Base-by-base conservation (phyloP, 2,797 vertebrate species). In the Okamejei kenojei region DNA sequence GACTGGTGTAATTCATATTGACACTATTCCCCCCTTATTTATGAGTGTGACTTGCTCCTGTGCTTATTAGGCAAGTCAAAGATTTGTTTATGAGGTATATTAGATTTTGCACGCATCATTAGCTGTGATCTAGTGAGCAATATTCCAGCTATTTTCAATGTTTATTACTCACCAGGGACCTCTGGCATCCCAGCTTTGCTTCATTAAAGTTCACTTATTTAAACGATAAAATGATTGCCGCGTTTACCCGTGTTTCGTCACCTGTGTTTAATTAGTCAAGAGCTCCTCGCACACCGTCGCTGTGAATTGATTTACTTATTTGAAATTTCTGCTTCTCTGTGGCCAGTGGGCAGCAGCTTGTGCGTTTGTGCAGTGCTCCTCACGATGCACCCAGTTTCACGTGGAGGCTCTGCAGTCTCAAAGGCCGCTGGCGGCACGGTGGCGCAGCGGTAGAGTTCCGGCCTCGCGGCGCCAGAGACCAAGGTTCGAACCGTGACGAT, bases 161-260 rank as follows among this genome's bases (percentile, higher is more conserved):
- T 54, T 92, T 58, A 92, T 76, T 92, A 76, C 26, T 23, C 71
- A 58, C 38, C 32, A 76, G 90, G 38, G 90, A 76, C 23, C 90
- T 76, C 68, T 73, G 73, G 38, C 90, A 54, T 54, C 90, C 54
- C 26, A 92, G 68, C 73, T 11, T 92, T 76, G 71, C 90, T 92
- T 92, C 90, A 92, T 92, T 92, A 54, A 76, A 76, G 71, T 54
- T 76, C 90, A 76, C 23, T 58, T 73, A 90, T 73, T 90, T 91
- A 38, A 71, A 90, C 32, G 26, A 76, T 92, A 58, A 92, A 92
- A 76, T 74, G 90, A 74, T 58, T 54, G 68, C 90, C 76, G 26
- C 45, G 29, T 58, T 74, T 74, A 92, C 21, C 38, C 68, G 26
- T 11, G 35, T 74, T 91, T 91, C 90, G 15, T 13, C 45, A 54